phyloP scores from a whole-genome alignment of 2,888 invertebrate genomes.

The Chrysomela aeneicollis region DNA sequence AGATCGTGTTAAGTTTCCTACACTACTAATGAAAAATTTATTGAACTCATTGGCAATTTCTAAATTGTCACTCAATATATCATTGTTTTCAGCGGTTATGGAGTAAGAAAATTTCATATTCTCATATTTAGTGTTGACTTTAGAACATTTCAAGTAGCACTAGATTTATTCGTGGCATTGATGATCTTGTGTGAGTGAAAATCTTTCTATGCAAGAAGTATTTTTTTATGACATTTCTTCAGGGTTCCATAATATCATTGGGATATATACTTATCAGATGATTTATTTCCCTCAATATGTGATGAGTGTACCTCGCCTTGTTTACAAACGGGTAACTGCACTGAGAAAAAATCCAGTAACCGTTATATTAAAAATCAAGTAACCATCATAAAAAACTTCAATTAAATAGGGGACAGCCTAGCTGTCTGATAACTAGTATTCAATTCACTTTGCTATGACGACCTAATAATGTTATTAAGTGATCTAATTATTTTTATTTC shows the following conservation, averaged over 20 bases:
- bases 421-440: too few relatives aligned
- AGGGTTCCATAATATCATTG: neutral
- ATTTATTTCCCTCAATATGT: neutral
- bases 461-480: too few relatives aligned
- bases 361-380: too few relatives aligned
- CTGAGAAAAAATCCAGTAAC: too few relatives aligned
- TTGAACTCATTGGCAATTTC: slow-evolving; percentile 2
- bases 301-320: too few relatives aligned
- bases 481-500: too few relatives aligned
- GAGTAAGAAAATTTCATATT: neutral
- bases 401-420: too few relatives aligned
- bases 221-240: neutral
- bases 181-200: slow-evolving; percentile 9
- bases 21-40: slow-evolving; percentile 7
- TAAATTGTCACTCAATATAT: neutral
- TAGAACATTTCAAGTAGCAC: slow-evolving; percentile 10
- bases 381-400: too few relatives aligned
- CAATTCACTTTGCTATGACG: too few relatives aligned
- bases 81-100: slow-evolving; percentile 5
- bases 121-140: slow-evolving; percentile 1
- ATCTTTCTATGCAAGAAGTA: slow-evolving; percentile 4
- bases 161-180: slow-evolving; percentile 8
- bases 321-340: too few relatives aligned
- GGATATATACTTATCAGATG: neutral
- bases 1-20: neutral